These are phyloP conservation scores for Epicampocera succincta DNA, from an alignment of 2,888 invertebrate genomes.

Conservation along the genomic window DNA sequence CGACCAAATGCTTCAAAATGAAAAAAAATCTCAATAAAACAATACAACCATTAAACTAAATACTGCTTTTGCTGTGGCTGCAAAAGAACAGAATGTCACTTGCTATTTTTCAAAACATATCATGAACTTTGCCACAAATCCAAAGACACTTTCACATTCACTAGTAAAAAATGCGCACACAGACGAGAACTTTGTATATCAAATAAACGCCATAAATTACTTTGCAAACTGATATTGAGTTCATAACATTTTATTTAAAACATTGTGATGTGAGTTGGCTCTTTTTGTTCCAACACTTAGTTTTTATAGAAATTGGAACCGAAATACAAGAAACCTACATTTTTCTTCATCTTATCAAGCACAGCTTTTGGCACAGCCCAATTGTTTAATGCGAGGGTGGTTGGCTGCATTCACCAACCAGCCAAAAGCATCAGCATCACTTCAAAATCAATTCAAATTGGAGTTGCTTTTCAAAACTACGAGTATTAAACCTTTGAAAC, in stretches of 20 bases:
- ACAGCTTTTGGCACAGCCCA: constrained; percentile 38
- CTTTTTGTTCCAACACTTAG: neutral
- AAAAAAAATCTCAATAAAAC: constrained; percentile 32
- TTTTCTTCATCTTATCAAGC: constrained; percentile 52
- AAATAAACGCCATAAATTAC: constrained; percentile 61
- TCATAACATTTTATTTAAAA: constrained; percentile 69
- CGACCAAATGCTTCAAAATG: constrained; percentile 26
- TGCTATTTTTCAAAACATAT: constrained; percentile 56
- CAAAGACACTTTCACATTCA: constrained; percentile 12
- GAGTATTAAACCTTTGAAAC: too few species aligned
- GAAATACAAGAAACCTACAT: constrained; percentile 52
- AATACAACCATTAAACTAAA: neutral
- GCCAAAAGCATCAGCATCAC: too few species aligned
- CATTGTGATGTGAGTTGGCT: constrained; percentile 42
- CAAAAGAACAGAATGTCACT: constrained; percentile 30
- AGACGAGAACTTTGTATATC: constrained; percentile 26
- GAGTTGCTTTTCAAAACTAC: too few species aligned
- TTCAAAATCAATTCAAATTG: too few species aligned
- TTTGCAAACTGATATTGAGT: constrained; percentile 63
- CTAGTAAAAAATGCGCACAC: neutral
- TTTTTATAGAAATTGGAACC: constrained; percentile 32
- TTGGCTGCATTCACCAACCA: too few species aligned
- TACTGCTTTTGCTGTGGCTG: constrained; percentile 8
- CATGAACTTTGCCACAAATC: constrained; percentile 63
- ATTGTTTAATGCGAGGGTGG: constrained; percentile 26